phyloP scores from a whole-genome alignment of 1,140 invertebrate genomes.

The Calephelis nemesis region DNA sequence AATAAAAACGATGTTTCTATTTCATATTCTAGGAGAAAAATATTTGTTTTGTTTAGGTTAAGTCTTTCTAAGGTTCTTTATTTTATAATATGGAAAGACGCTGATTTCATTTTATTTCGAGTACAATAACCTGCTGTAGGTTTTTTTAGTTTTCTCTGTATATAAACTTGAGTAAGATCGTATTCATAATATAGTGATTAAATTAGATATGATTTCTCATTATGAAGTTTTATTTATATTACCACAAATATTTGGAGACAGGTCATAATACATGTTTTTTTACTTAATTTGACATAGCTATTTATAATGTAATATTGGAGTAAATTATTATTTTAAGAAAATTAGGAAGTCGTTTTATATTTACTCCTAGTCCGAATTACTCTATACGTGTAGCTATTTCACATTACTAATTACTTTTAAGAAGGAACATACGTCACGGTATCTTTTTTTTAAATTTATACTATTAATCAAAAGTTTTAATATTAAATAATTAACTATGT shows the following conservation, averaged over 20 bases:
- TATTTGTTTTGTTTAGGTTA: background rate
- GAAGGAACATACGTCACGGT: too few relatives aligned
- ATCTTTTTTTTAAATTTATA: too few relatives aligned
- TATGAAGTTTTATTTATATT: conserved; percentile 39
- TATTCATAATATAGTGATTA: conserved; percentile 57
- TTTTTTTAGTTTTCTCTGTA: conserved; percentile 3
- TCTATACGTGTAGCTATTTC: too few relatives aligned
- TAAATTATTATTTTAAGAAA: too few relatives aligned
- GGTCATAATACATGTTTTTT: too few relatives aligned
- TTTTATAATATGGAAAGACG: conserved; percentile 4
- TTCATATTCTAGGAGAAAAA: background rate
- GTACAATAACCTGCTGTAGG: conserved; percentile 55
- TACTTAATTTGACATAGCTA: too few relatives aligned
- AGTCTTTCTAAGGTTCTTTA: conserved; percentile 8
- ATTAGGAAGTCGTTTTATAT: too few relatives aligned
- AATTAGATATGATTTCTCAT: conserved; percentile 61
- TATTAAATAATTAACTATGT: too few relatives aligned
- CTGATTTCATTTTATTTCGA: conserved; percentile 35
- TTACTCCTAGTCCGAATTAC: too few relatives aligned
- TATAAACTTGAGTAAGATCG: conserved; percentile 45
- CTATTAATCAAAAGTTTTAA: too few relatives aligned
- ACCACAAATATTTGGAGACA: background rate
- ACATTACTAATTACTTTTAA: too few relatives aligned
- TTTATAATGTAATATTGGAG: too few relatives aligned
- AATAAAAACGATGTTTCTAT: conserved; percentile 1